A percentile compares a stretch with the other conserved stretches of the same genome.
phyloP scores from a whole-genome alignment of 92 coral and sea anemone species.

The Palythoa caribaeorum region DNA sequence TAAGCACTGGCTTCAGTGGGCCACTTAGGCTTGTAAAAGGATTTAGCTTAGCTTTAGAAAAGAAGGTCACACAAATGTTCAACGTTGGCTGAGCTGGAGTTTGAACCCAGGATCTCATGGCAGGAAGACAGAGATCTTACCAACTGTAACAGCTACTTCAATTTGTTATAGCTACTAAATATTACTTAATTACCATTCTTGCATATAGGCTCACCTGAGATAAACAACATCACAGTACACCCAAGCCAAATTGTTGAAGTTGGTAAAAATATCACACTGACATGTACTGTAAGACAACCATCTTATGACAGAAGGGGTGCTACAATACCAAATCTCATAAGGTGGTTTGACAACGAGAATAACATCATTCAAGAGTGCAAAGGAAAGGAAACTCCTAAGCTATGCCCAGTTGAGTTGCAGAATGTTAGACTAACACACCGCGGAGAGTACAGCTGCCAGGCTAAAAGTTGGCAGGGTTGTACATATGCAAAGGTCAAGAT shows the following conservation, averaged over 20 bases:
- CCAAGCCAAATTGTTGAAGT: slow-evolving; percentile 7
- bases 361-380: not conserved
- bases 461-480: not conserved
- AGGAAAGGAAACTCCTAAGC: not conserved
- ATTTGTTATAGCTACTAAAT: too few relatives aligned
- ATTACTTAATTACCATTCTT: too few relatives aligned
- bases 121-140: too few relatives aligned
- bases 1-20: too few relatives aligned
- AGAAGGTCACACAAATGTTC: too few relatives aligned
- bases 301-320: slow-evolving; percentile 8
- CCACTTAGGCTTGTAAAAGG: too few relatives aligned
- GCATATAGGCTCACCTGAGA: slow-evolving; percentile 22
- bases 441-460: slow-evolving; percentile 48
- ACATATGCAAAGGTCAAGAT: not conserved
- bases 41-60: too few relatives aligned
- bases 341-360: not conserved
- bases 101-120: too few relatives aligned
- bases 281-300: slow-evolving; percentile 12
- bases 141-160: too few relatives aligned
- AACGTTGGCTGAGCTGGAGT: too few relatives aligned
- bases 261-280: slow-evolving; percentile 23
- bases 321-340: slow-evolving; percentile 9
- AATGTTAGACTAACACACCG: slow-evolving; percentile 7
- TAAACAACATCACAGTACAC: not conserved
- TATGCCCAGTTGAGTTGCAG: slow-evolving; percentile 9